Base-by-base conservation (phyloP, 1,140 invertebrate species). In the Calycopis cecrops region DNA sequence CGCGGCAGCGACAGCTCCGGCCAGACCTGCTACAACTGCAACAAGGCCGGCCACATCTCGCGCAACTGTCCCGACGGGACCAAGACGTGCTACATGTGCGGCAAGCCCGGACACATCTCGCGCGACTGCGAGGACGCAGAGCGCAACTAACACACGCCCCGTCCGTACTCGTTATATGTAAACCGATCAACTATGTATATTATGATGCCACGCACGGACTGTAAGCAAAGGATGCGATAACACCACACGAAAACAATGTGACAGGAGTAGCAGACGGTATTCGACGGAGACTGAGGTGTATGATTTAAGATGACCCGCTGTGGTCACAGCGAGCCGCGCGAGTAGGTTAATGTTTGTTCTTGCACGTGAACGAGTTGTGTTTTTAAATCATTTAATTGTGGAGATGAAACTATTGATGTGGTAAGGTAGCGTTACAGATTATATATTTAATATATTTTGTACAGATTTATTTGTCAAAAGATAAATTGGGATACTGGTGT, bases 1-100 rank as follows among this genome's bases (percentile, higher is more conserved):
- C 90, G 88, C 70, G 89, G 91, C 28, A 88, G 89, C 58, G 89
- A 90, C 63, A 77, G 77, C 58, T 88, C 85, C 55, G 82, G 79
- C 63, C 89, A 94, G 75, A 92, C 91, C 47, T 97, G 96, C 89
- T 97, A 96, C 89, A 95, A 94, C 78, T 97, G 95, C 89, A 95
- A 95, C 89, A 94, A 95, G 86, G 90, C 92, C 51, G 95, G 96
- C 48, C 96, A 97, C 86, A 94, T 97, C 87, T 95, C 94, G 52
- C 93, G 95, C 76, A 95, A 97, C 84, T 97, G 95, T 85, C 94
- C 94, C 60, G 92, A 96, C 73, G 93, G 91, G 69, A 91, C 92
- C 62, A 95, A 95, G 88, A 94, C 92, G 57, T 97, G 95, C 89
- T 97, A 96, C 89, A 92, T 92, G 69, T 97, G 96, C 88, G 93